Conservation (phyloP, 2,888 invertebrate genomes). For the Cenopis cana region DNA sequence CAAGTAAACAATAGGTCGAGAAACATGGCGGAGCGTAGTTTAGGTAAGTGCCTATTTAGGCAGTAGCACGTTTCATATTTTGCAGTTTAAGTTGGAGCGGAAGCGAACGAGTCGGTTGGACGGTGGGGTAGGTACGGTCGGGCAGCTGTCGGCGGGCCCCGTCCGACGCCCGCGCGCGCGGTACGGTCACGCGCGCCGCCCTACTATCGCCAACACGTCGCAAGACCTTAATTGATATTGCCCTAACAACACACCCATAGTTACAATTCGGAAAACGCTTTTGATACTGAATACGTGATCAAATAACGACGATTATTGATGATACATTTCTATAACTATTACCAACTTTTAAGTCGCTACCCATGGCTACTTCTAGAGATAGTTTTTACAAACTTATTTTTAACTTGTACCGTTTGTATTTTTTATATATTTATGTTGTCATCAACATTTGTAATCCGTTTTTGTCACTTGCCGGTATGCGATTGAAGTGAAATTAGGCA, state of each 20-base stretch:
- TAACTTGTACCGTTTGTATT: too few relatives aligned
- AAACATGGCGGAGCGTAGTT: constrained; percentile 64
- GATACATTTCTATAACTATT: not conserved
- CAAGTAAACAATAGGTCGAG: constrained; percentile 71
- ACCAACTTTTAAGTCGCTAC: not conserved
- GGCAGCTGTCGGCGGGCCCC: constrained; percentile 37
- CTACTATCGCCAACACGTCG: constrained; percentile 66
- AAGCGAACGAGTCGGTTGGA: constrained; percentile 47
- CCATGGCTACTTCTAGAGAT: too few relatives aligned
- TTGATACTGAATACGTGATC: constrained; percentile 48
- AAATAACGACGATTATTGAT: not conserved
- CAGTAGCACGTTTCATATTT: constrained; percentile 79
- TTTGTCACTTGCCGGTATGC: too few relatives aligned
- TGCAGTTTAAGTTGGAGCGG: constrained; percentile 63
- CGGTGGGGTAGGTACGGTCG: constrained; percentile 44
- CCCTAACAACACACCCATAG: constrained; percentile 65
- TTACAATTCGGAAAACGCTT: constrained; percentile 56
- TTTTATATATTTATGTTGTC: too few relatives aligned
- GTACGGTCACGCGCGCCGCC: constrained; percentile 57
- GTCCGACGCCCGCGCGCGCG: constrained; percentile 46
- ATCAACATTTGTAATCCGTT: too few relatives aligned
- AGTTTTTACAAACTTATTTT: too few relatives aligned
- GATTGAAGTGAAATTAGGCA: too few relatives aligned
- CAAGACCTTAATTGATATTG: constrained; percentile 75
- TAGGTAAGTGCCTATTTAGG: constrained; percentile 76